Evolutionary conservation across 2,113 vertebrate species (phyloP).

Genomic region (Peucedramus taeniatus): DNA sequence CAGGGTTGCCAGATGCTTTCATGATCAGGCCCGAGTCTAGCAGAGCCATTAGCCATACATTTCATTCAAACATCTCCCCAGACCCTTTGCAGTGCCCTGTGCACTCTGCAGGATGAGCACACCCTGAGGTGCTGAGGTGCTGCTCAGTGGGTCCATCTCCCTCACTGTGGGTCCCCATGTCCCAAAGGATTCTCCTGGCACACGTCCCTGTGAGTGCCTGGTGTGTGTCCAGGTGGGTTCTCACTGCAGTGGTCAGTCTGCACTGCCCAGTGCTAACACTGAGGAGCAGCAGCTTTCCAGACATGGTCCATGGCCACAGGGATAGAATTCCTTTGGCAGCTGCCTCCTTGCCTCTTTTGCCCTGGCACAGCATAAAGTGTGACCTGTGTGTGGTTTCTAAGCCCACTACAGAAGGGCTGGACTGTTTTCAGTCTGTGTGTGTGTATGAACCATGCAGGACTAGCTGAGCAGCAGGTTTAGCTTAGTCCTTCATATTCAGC

Average conservation of each 20-base stretch:
- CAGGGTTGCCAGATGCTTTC: not conserved
- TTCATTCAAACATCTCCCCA: not conserved
- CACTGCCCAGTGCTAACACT: not conserved
- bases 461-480: not conserved
- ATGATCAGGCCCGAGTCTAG: not conserved
- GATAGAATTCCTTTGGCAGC: not conserved
- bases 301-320: not conserved
- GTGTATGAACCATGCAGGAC: not conserved
- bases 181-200: not conserved
- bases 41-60: not conserved
- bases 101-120: accelerated
- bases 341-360: not conserved
- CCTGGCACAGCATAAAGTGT: not conserved
- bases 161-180: not conserved
- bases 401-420: not conserved
- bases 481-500: not conserved
- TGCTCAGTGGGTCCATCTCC: accelerated
- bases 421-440: not conserved
- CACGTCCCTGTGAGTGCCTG: accelerated
- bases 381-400: not conserved
- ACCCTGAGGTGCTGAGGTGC: not conserved
- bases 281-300: not conserved
- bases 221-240: accelerated
- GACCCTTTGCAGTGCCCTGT: not conserved
- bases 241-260: too few relatives aligned